These are phyloP conservation scores for Agrotis exclamationis DNA, from an alignment of 2,888 invertebrate species.

Conservation along the genomic window DNA sequence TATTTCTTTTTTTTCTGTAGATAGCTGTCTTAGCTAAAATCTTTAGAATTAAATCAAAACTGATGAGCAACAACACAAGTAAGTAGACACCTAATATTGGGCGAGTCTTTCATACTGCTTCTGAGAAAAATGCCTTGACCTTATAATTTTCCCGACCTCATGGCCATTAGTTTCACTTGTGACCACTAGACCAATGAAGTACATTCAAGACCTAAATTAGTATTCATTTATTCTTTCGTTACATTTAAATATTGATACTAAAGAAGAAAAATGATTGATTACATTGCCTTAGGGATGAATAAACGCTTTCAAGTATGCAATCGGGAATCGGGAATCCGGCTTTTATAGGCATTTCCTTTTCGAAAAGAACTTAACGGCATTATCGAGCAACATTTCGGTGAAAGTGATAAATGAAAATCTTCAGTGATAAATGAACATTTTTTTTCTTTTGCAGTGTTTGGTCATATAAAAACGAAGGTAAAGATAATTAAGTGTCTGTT, in stretches of 20 bases:
- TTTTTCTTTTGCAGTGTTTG: not conserved
- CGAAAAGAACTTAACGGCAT: not conserved
- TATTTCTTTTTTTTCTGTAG: no score
- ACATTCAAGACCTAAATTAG: not conserved
- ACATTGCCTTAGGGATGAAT: not conserved
- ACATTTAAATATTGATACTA: constrained; percentile 11
- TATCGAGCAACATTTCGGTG: not conserved
- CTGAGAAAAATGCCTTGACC: not conserved
- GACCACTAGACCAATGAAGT: not conserved
- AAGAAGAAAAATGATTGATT: constrained; percentile 4
- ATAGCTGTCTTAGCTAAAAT: no score
- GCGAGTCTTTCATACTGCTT: no score
- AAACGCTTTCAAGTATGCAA: not conserved
- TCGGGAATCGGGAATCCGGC: not conserved
- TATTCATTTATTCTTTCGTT: not conserved
- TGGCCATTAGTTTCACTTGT: no score
- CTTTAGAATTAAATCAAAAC: no score
- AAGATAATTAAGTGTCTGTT: not conserved
- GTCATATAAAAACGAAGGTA: not conserved
- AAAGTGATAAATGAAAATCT: not conserved
- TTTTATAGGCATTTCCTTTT: not conserved
- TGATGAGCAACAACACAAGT: no score
- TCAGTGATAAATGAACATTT: not conserved
- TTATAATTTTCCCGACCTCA: no score
- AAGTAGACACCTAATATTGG: no score